Base-by-base conservation (phyloP, 2,888 invertebrate species). In the Microplitis deprimator region DNA sequence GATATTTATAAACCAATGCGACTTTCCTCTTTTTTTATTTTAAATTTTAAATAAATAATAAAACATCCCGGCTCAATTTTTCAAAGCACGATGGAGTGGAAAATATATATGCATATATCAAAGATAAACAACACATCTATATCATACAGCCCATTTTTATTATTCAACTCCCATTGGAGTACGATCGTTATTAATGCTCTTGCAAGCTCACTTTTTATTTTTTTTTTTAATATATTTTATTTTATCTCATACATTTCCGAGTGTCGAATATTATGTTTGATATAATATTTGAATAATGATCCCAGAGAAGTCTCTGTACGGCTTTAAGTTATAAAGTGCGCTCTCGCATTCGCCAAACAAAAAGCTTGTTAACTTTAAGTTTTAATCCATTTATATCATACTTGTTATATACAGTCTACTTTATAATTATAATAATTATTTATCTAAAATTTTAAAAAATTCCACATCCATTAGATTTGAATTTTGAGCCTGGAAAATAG, bases 81-180 rank as follows among this genome's bases (percentile, higher is more conserved):
- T 81, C 79, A 82, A 85, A 85, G 83, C 82, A 79, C 82, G 85
- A 84, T 80, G 84, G 83, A 85, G 79, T 76, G 82, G 74, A 77
- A 50, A 50, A 50, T 50, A 50, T 13, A 50, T 13, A 50, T 50
- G 50, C 50, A 50, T 50, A 50, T 13, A 50, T 50, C 50, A 39
- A 40, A 10, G 16, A 60, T 40, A 20, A 62, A 75, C 59, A 59
- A 62, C 5, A 59, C 5, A 20, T 40, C 10, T 4, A 41, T 10
- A 59, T 50, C 5, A 59, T 38, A 38, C 16, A n/a, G 13, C 29
- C 6, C 60, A 69, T 41, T 16, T 50, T 50, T 50, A 50, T 50
- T 50, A 50, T 50, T 50, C 50, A 50, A 50, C 13, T 50, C 50
- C 50, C 50, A 50, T 50, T 5, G 50, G 50, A 50, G 29, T 59